Conservation (phyloP, 30 jellyfish, hydroid and myxozoan species). For the Nemopilema nomurai region DNA sequence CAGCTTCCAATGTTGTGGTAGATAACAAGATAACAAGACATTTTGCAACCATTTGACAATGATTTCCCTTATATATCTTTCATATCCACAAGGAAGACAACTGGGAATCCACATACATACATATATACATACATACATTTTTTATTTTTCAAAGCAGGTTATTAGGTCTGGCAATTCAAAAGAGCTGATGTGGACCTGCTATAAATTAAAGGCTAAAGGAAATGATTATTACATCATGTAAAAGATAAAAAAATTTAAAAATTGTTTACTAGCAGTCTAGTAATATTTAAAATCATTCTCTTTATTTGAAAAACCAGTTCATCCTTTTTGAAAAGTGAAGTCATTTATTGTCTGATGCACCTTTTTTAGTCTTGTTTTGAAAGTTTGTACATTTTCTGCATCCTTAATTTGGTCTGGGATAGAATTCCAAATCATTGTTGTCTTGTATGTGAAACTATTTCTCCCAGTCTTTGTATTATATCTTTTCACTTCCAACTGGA, state of each 20-base stretch:
- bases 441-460: slow-evolving; percentile 52
- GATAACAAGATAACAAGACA: too few relatives aligned
- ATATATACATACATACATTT: background rate
- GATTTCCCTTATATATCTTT: too few relatives aligned
- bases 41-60: too few relatives aligned
- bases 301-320: too few relatives aligned
- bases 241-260: slow-evolving; percentile 1
- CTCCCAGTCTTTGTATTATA: slow-evolving; percentile 54
- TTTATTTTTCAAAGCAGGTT: background rate
- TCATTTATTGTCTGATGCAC: slow-evolving; percentile 50
- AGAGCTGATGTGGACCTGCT: background rate
- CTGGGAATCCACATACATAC: too few relatives aligned
- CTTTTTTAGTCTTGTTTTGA: slow-evolving; percentile 24
- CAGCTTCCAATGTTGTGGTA: too few relatives aligned
- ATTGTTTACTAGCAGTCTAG: slow-evolving; percentile 18
- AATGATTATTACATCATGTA: background rate
- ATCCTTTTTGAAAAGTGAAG: slow-evolving; percentile 12
- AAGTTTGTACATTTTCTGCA: slow-evolving; percentile 25
- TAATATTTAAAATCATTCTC: slow-evolving; percentile 16
- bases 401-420: slow-evolving; percentile 50
- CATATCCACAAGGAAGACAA: too few relatives aligned
- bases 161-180: background rate
- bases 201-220: background rate
- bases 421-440: slow-evolving; percentile 53
- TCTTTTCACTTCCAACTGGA: slow-evolving; percentile 61